Base-by-base conservation (phyloP, 2,113 vertebrate species). In the Hirundichthys speculiger region DNA sequence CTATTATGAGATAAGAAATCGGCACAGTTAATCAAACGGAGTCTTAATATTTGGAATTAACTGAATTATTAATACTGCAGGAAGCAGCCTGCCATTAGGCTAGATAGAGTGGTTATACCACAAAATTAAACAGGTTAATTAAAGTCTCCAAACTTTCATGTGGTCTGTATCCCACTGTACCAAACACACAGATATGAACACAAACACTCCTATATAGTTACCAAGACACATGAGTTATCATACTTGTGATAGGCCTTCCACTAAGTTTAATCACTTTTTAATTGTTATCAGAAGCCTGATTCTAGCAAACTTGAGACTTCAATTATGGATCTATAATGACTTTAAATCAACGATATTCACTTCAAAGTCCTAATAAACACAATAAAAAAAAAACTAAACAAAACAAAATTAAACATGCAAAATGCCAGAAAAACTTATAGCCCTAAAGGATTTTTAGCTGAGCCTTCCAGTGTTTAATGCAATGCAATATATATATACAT, bases 91-190 rank as follows among this genome's bases (percentile, higher is more conserved):
- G 78, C 77, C 40, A 54, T 66, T 73, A 55, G 75, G 69, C 49
- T 64, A 85, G 82, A 91, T 83, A 74, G 82, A 79, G 78, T 69
- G 73, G 73, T 86, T 73, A 79, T 90, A 84, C 84, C 76, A 84
- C 72, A 0, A 82, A 89, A 89, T 88, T 86, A 87, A 87, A 86
- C 79, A 85, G 86, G 86, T 89, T 91, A 91, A 90, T 90, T 89
- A 89, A 88, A 88, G 84, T 88, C 82, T 85, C 57, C 53, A 68
- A 64, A 87, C 84, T 76, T 75, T 59, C 69, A 72, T 69, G 42
- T 48, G 8, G 62, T 79, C 71, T 76, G 21, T 55, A 46, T 69
- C 56, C 59, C 67, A 43, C 66, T 56, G 38, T 60, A n/a, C n/a
- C n/a, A n/a, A n/a, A n/a, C n/a, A n/a, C n/a, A n/a, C n/a, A n/a